Evolutionary conservation across 2,797 vertebrate genomes (phyloP).

Genomic region (Catamblyrhynchus diadema): DNA sequence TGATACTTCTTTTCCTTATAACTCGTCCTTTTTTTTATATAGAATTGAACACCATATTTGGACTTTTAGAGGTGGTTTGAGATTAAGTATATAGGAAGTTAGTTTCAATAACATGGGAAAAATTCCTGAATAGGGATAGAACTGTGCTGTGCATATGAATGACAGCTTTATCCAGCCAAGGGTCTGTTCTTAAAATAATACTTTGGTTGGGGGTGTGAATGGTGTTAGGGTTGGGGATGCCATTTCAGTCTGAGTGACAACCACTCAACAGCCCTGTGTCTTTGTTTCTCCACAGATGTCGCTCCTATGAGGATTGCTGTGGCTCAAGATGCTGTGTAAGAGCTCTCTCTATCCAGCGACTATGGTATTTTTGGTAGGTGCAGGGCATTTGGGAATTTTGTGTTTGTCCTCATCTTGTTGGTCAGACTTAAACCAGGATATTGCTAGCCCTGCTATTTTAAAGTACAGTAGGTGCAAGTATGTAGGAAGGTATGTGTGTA

Average conservation of each 20-base stretch:
- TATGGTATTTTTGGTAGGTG: constrained; percentile 98
- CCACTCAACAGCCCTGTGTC: neutral
- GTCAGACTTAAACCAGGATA: neutral
- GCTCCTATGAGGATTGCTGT: constrained; percentile 97
- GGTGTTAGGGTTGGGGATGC: neutral
- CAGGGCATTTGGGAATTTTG: neutral
- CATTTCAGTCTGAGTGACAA: neutral
- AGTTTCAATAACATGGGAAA: neutral
- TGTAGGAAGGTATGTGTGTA: neutral
- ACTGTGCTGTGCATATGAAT: neutral
- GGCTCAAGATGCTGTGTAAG: constrained; percentile 94
- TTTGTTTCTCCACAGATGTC: constrained; percentile 81
- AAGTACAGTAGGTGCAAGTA: neutral
- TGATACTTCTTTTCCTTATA: neutral
- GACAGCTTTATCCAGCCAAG: neutral
- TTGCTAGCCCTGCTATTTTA: neutral
- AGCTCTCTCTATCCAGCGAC: constrained; percentile 93
- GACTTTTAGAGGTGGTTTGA: neutral
- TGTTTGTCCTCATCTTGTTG: neutral
- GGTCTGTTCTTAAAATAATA: neutral
- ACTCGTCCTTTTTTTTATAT: neutral
- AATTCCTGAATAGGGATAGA: neutral
- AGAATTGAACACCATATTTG: neutral
- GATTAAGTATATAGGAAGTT: neutral
- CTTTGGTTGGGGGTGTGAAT: neutral